phyloP scores from a whole-genome alignment of 2,888 invertebrate species.

The Ecliptopera silaceata region DNA sequence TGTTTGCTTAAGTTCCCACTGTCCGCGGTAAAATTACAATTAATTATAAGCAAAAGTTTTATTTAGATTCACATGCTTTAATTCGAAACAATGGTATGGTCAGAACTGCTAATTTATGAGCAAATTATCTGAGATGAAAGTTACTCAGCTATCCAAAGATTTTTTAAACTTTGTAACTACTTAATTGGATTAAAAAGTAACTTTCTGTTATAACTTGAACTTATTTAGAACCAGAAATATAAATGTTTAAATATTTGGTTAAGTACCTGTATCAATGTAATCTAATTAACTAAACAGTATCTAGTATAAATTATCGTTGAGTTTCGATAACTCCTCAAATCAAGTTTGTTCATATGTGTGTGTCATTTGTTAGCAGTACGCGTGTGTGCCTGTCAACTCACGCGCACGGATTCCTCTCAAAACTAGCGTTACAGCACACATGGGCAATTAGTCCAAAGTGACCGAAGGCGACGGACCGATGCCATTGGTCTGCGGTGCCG shows the following conservation, averaged over 20 bases:
- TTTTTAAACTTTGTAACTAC: not conserved
- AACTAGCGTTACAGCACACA: conserved; percentile 80
- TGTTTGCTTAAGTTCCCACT: conserved; percentile 67
- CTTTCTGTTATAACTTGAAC: too few relatives aligned
- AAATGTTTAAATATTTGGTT: too few relatives aligned
- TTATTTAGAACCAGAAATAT: too few relatives aligned
- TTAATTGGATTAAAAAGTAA: too few relatives aligned
- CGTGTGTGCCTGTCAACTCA: conserved; percentile 57
- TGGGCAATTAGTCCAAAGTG: conserved; percentile 82
- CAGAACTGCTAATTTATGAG: conserved; percentile 54
- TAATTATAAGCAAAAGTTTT: conserved; percentile 70
- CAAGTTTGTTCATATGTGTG: conserved; percentile 12
- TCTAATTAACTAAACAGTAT: too few relatives aligned
- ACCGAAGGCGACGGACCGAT: conserved; percentile 76
- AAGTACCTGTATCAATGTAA: too few relatives aligned
- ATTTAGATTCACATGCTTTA: conserved; percentile 70
- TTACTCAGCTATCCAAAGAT: conserved; percentile 12
- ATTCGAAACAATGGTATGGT: conserved; percentile 65
- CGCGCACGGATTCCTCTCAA: conserved; percentile 75
- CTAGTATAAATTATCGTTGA: not conserved
- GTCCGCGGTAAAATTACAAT: conserved; percentile 69
- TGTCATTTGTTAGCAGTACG: conserved; percentile 19
- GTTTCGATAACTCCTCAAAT: not conserved
- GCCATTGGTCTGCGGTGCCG: conserved; percentile 69
- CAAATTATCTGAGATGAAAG: conserved; percentile 37